Conservation (phyloP, 2,797 vertebrate species). For the Chiloscyllium punctatum region DNA sequence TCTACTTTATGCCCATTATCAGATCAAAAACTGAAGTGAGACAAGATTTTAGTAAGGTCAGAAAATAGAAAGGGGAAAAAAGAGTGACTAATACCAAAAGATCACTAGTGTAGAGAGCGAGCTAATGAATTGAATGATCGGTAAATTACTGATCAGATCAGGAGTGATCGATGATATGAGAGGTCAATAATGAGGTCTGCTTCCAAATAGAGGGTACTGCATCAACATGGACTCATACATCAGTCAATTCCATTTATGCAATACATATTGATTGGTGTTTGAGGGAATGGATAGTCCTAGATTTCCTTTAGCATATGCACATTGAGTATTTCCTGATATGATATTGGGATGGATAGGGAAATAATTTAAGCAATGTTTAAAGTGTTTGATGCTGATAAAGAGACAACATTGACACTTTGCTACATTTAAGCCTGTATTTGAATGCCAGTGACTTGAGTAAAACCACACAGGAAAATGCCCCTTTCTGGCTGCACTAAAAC, state of each 20-base stretch:
- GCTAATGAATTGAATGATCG: neutral
- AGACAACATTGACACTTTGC: slow-evolving; percentile 42
- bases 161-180: neutral
- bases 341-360: slow-evolving; percentile 37
- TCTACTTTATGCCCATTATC: neutral
- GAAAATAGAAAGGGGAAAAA: neutral
- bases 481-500: neutral
- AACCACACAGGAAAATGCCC: neutral
- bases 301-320: slow-evolving; percentile 35
- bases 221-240: neutral
- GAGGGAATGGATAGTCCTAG: slow-evolving; percentile 41
- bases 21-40: neutral
- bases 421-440: neutral
- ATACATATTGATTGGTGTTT: neutral
- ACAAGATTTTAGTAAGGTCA: neutral
- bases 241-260: neutral
- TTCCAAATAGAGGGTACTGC: neutral
- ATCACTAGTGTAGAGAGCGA: neutral
- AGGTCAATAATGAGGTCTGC: neutral
- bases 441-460: neutral
- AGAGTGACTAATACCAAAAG: neutral
- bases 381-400: slow-evolving; percentile 47
- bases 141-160: neutral
- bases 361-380: slow-evolving; percentile 52
- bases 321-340: neutral